Evolutionary conservation across 2,113 vertebrate genomes (phyloP).

Genomic region (Rhodinocichla rosea): DNA sequence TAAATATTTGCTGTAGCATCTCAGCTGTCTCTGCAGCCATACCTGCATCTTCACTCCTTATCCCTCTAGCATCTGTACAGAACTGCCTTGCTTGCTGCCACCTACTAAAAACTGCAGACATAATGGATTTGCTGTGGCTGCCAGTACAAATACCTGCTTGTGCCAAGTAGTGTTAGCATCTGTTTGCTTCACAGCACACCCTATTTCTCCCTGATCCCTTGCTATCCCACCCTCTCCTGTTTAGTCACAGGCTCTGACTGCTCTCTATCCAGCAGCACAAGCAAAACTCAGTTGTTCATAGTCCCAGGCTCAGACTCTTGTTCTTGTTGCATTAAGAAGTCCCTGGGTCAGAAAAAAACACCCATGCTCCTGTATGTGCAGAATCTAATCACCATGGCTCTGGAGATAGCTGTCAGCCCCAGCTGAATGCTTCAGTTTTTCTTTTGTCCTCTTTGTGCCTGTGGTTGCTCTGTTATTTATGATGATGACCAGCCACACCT

Average conservation of each 20-base stretch:
- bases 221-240: neutral
- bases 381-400: neutral
- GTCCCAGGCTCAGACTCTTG: neutral
- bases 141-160: neutral
- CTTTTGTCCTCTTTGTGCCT: neutral
- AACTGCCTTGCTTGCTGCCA: neutral
- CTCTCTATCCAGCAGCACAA: neutral
- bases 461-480: neutral
- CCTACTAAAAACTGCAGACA: neutral
- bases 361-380: neutral
- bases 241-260: neutral
- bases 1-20: neutral
- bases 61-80: neutral
- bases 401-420: neutral
- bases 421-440: neutral
- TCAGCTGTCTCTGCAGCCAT: neutral
- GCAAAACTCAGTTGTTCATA: neutral
- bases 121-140: slow-evolving; percentile 4
- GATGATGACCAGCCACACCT: neutral
- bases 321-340: neutral
- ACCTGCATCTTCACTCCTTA: neutral
- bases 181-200: neutral
- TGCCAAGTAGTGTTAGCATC: slow-evolving; percentile 14
- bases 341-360: neutral
- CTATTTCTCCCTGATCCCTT: neutral